These are phyloP conservation scores for Epinotia ramella DNA, from an alignment of 2,888 invertebrate species.

Conservation along the genomic window DNA sequence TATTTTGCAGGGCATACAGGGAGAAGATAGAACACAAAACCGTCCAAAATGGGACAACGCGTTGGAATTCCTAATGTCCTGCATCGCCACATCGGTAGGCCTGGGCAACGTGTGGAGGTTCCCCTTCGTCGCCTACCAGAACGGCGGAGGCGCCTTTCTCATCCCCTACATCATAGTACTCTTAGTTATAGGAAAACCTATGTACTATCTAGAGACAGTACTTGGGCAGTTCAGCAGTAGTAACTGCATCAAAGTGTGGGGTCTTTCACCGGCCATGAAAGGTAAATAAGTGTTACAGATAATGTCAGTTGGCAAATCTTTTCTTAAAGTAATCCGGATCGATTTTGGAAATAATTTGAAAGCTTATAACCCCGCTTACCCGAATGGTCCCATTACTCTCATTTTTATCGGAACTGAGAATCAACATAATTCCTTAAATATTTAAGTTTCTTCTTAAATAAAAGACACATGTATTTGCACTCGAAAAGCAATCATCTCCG, in stretches of 20 bases:
- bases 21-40: constrained; percentile 51
- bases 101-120: constrained; percentile 90
- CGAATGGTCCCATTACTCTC: no score
- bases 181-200: constrained; percentile 89
- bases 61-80: constrained; percentile 90
- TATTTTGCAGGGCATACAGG: constrained; percentile 40
- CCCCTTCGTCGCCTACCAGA: constrained; percentile 87
- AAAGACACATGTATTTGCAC: no score
- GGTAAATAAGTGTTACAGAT: constrained; percentile 76
- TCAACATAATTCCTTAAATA: no score
- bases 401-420: no score
- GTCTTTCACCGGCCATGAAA: constrained; percentile 89
- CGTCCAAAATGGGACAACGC: constrained; percentile 87
- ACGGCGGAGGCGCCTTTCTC: constrained; percentile 90
- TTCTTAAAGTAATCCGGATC: no score
- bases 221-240: constrained; percentile 93
- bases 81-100: constrained; percentile 90
- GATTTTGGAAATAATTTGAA: no score
- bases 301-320: not conserved
- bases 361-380: no score
- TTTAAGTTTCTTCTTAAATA: no score
- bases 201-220: constrained; percentile 93
- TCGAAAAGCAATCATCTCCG: no score
- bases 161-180: constrained; percentile 90
- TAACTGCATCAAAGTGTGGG: constrained; percentile 91